Base-by-base conservation (phyloP, 2,797 vertebrate genomes). In the Fistularia commersonii region DNA sequence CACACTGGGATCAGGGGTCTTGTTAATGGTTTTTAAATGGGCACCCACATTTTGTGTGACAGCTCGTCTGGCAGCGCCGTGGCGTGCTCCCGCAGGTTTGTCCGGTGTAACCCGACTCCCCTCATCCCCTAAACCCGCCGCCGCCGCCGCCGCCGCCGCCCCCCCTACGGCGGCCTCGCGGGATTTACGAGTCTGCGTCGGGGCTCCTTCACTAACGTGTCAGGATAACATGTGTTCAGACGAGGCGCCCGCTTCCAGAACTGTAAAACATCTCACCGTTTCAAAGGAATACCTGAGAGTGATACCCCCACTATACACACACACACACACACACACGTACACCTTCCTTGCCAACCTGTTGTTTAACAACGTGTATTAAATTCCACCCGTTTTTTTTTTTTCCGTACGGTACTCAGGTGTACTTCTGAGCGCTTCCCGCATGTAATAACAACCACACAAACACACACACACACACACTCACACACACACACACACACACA, bases 21-120 rank as follows among this genome's bases (percentile, higher is more conserved):
- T 49, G 74, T 87, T 86, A 85, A 84, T 85, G 78, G 61, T 80
- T 87, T 81, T 80, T n/a, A 82, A 86, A 83, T 75, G 79, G 72
- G 65, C 64, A 39, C 75, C 79, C 78, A 54, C 68, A 79, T 80
- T 80, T 23, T 11, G 67, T 55, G 57, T 64, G 76, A 76, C 82
- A 78, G 72, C 79, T 75, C 45, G 82, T 82, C 76, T 76, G 44
- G 7, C 66, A 49, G 57, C 61, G 46, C 51, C 46, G 37, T 55
- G 70, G 44, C 74, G 6, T 66, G 68, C 79, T 78, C 56, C 63
- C 61, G 74, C 76, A 80, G 61, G 76, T 71, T 66, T 5, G 41
- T 50, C 53, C 50, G 39, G 5, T 50, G 83, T 66, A 84, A 85
- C 69, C 79, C 0, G 67, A 84, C 69, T 74, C 81, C n/a, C n/a